Evolutionary conservation across 1,140 invertebrate species (phyloP), one percentile per base, ranked within the genome.

Genomic region (Varroa destructor): DNA sequence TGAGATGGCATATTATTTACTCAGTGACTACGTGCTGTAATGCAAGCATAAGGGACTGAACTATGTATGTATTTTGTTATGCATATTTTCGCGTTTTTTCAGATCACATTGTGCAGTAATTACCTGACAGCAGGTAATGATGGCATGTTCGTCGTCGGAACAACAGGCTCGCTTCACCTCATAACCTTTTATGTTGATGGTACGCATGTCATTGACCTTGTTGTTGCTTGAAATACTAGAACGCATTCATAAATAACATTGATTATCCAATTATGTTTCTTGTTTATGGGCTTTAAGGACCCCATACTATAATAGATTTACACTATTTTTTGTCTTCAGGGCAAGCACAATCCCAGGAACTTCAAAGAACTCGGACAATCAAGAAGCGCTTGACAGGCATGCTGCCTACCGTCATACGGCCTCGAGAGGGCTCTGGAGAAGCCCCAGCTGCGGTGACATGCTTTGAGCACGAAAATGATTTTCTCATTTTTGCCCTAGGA

Each of bases 71-170:
- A 25, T 25, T 25, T 25, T 25, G 25, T 25, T 25, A 25, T 36
- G 57, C 12, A 36, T 58, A 42, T 36, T 12, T 58, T 42, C 57
- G 25, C n/a, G 10, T 12, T 12, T 67, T 67, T 37, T 37, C 61
- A 67, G 61, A 67, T 67, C 37, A 67, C 61, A 8, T 14, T 67
- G 61, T 67, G 61, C 61, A 67, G 61, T 37, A 67, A 67, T 46
- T 67, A 67, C 61, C 37, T 67, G 40, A 67, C 61, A 2, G 61
- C 61, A 2, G 14, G 40, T 2, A 67, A 67, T 67, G 61, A 67
- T 67, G 61, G 40, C 1, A 67, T 67, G 61, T 67, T 67, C 37
- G 61, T 67, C 12, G 40, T 67, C 37, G 61, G 61, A 5, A 67
- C 61, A 46, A 8, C 61, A 37, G 46, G 40, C 12, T 67, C 61